Evolutionary conservation across 2,113 vertebrate species (phyloP).

Genomic region (Sinocyclocheilus anshuiensis): DNA sequence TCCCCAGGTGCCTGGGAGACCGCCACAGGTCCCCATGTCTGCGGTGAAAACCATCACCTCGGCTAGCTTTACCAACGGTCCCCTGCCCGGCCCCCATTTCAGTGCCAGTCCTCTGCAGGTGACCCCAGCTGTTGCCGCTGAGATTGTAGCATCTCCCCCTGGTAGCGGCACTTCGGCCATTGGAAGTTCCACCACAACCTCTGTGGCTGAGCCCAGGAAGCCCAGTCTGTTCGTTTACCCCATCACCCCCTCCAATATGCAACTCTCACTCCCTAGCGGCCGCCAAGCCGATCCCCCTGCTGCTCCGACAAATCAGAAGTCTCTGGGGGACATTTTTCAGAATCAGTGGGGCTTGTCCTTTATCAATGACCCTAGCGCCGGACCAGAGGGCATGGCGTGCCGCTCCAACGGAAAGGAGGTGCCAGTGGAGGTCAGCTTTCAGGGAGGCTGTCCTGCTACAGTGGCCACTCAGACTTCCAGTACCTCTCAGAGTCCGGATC

Average conservation of each 20-base stretch:
- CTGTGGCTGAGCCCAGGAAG: conserved; percentile 85
- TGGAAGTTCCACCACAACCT: conserved; percentile 70
- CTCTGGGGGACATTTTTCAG: conserved; percentile 97
- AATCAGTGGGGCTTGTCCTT: conserved; percentile 99
- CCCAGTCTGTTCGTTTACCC: conserved; percentile 94
- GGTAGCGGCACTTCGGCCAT: conserved; percentile 75
- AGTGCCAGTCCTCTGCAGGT: conserved; percentile 75
- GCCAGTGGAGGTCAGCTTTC: conserved; percentile 83
- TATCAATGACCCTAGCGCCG: conserved; percentile 94
- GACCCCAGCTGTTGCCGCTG: conserved; percentile 76
- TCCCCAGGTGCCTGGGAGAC: conserved; percentile 79
- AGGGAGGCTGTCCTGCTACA: conserved; percentile 80
- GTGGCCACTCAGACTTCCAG: conserved; percentile 67
- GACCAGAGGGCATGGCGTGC: conserved; percentile 80
- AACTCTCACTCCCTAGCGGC: conserved; percentile 89
- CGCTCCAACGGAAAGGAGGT: conserved; percentile 73
- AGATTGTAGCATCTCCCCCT: conserved; percentile 82
- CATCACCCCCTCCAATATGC: conserved; percentile 89
- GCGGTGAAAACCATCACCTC: conserved; percentile 98
- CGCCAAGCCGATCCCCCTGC: conserved; percentile 85
- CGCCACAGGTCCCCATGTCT: conserved; percentile 97
- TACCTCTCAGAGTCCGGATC: conserved; percentile 77
- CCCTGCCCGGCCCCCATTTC: conserved; percentile 85
- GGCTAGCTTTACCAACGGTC: conserved; percentile 93
- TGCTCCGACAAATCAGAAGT: conserved; percentile 91